Conservation (phyloP, 2,113 vertebrate species). For the Cochlearius cochlearius region DNA sequence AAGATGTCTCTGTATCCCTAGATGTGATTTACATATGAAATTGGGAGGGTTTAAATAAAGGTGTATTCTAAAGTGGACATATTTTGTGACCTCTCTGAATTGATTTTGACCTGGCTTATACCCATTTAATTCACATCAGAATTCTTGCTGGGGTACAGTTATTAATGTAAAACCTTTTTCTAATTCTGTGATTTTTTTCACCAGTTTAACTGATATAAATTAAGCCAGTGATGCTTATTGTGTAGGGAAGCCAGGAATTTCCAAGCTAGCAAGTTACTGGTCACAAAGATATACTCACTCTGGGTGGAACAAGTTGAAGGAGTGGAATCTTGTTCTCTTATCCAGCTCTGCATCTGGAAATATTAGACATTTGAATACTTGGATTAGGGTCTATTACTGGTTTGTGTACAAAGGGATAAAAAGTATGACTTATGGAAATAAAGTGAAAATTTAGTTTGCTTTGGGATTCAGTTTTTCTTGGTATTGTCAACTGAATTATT, state of each 20-base stretch:
- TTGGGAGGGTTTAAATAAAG: not conserved
- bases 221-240: not conserved
- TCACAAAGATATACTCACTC: not conserved
- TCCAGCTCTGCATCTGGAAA: not conserved
- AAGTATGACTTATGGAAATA: not conserved
- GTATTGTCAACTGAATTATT: conserved; percentile 6
- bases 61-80: not conserved
- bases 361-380: not conserved
- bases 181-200: not conserved
- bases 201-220: not conserved
- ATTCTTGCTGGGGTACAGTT: not conserved
- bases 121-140: not conserved
- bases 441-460: not conserved
- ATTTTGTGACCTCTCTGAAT: not conserved
- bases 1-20: not conserved
- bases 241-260: not conserved
- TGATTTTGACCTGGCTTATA: not conserved
- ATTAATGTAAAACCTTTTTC: not conserved
- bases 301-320: not conserved
- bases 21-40: not conserved
- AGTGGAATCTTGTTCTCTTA: not conserved
- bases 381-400: not conserved
- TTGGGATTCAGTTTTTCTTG: not conserved
- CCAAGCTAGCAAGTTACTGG: not conserved
- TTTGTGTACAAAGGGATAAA: not conserved